phyloP scores from a whole-genome alignment of 2,888 invertebrate species.

The Seira ritae region DNA sequence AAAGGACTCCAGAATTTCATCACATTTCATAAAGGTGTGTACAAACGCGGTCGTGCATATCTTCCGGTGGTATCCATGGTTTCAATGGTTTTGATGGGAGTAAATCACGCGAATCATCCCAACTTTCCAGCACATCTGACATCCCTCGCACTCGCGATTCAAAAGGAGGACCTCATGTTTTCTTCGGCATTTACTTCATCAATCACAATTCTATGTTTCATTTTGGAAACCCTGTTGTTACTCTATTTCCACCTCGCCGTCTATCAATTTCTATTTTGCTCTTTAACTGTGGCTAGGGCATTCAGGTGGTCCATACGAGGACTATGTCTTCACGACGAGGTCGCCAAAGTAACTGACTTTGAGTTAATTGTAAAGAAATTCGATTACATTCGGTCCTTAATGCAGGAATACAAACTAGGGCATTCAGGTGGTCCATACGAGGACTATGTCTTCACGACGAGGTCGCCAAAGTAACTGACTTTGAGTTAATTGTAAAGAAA shows the following conservation, averaged over 20 bases:
- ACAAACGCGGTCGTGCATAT: neutral
- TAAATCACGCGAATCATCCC: constrained; percentile 39
- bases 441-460: neutral
- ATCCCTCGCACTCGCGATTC: neutral
- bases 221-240: constrained; percentile 5
- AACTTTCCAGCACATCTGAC: constrained; percentile 19
- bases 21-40: neutral
- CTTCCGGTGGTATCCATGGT: neutral
- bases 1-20: neutral
- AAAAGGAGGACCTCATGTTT: neutral
- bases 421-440: constrained; percentile 18
- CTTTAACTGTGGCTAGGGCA: constrained; percentile 1
- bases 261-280: constrained; percentile 31
- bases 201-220: constrained; percentile 11
- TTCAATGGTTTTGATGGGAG: neutral
- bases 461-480: neutral
- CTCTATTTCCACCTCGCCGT: constrained; percentile 15
- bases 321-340: neutral
- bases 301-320: constrained; percentile 22
- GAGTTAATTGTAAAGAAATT: neutral
- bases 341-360: neutral
- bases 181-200: neutral
- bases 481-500: neutral
- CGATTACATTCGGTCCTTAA: constrained; percentile 8
- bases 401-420: constrained; percentile 21